Base-by-base conservation (phyloP, 2,888 invertebrate genomes). In the Lagria hirta region DNA sequence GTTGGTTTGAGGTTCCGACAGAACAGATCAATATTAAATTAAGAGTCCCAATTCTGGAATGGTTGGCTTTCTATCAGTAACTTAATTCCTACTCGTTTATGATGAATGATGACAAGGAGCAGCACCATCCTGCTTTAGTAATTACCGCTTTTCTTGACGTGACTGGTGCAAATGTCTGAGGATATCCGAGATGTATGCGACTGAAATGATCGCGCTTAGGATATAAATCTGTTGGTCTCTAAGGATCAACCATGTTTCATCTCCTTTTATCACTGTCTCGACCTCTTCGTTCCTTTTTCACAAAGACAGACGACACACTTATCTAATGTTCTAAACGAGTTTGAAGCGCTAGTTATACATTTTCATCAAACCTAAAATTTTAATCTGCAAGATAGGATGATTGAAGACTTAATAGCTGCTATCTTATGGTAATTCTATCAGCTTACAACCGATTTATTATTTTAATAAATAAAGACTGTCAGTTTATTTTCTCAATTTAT, bases 201-300 rank as follows among this genome's bases (percentile, higher is more conserved):
- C 58, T 49, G 55, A 53, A 55, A 58, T 56, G 62, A 63, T 65
- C 61, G 62, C 61, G 60, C 56, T 44, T 56, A 46, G 52, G 61
- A 57, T 56, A 65, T 66, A 66, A 66, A 66, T 66, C 63, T 61
- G 58, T 57, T 44, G 48, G 54, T 51, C 53, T 49, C 53, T 32
- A 43, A 54, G 60, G 64, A 66, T 64, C 65, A 60, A 51, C 61
- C 65, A 65, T 66, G 68, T 64, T 54, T 62, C 60, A 66, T 68
- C 68, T 62, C 66, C 50, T 60, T 68, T 64, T 62, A 65, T 68
- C 66, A 65, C 53, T 57, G 65, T 64, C 65, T 50, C 43, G 29
- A 11, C 13, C 41, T 48, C 49, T 51, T 48, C 50, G 45, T 43
- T 50, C 49, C 55, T 43, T 46, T 52, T 48, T 43, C 49, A 48